Evolutionary conservation across 1,140 invertebrate genomes (phyloP).

Genomic region (Pseudomyrmex gracilis): DNA sequence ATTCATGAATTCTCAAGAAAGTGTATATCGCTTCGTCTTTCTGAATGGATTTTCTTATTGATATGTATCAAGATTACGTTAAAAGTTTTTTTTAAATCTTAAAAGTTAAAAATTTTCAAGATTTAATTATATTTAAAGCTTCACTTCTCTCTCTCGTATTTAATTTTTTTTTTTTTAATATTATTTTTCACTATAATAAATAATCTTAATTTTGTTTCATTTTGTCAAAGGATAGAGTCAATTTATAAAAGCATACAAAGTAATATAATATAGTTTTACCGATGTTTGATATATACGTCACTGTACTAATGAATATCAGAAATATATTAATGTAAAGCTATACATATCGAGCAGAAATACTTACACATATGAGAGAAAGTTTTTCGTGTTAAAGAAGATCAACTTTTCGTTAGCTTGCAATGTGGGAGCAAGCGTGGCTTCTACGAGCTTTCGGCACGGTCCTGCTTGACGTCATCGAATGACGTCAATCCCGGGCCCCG

Average conservation of each 20-base stretch:
- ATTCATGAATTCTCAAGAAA: no score
- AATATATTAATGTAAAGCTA: no score
- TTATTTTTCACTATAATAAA: neutral
- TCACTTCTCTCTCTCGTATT: neutral
- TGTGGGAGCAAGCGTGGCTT: slow-evolving; percentile 41
- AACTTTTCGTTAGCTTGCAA: neutral
- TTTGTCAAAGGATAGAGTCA: neutral
- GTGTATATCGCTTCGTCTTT: no score
- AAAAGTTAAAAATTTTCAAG: no score
- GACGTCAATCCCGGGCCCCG: slow-evolving; percentile 78
- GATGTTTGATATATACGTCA: neutral
- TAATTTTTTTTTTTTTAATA: no score
- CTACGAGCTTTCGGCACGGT: slow-evolving; percentile 67
- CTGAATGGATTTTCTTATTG: no score
- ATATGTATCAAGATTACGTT: neutral
- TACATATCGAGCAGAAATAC: neutral
- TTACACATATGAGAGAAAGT: no score
- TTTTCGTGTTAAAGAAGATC: neutral
- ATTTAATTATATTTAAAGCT: no score
- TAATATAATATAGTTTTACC: neutral
- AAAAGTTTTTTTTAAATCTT: no score
- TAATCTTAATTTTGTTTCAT: neutral
- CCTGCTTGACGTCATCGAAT: slow-evolving; percentile 80
- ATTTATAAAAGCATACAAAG: neutral
- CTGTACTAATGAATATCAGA: no score